phyloP scores from a whole-genome alignment of 2,888 invertebrate genomes.

The Drosophila nr. perissopoda region DNA sequence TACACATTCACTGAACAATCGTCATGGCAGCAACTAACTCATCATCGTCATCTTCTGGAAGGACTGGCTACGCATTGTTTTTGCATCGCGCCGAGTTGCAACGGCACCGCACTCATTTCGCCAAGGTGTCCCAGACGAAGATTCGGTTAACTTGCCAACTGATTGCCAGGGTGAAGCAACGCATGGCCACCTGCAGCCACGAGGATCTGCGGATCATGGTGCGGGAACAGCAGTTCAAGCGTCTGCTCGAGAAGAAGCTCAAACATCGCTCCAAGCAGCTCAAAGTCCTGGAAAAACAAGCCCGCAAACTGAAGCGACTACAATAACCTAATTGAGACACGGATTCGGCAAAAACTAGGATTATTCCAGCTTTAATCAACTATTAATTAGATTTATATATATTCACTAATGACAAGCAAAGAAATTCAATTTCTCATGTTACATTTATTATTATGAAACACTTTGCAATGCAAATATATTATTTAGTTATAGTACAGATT shows the following conservation, averaged over 20 bases:
- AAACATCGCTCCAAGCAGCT: conserved; percentile 56
- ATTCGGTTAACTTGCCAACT: conserved; percentile 54
- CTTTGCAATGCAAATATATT: conserved; percentile 4
- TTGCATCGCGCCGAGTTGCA: conserved; percentile 65
- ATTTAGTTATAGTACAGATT: background rate
- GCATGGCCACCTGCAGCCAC: conserved; percentile 47
- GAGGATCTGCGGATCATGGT: conserved; percentile 63
- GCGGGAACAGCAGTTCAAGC: conserved; percentile 61
- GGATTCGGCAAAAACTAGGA: background rate
- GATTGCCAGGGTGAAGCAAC: conserved; percentile 51
- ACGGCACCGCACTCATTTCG: conserved; percentile 42
- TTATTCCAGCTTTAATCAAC: background rate
- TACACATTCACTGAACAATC: conserved; percentile 54
- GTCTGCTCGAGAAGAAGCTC: conserved; percentile 49
- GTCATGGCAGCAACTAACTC: conserved; percentile 53
- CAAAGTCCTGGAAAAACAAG: conserved; percentile 40
- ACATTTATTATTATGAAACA: background rate
- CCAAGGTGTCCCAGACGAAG: conserved; percentile 57
- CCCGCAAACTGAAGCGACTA: conserved; percentile 31
- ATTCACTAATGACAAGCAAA: background rate
- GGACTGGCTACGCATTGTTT: conserved; percentile 64
- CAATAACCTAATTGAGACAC: background rate
- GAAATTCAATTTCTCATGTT: conserved; percentile 59
- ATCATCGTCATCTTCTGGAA: background rate
- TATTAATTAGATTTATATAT: background rate